phyloP scores from a whole-genome alignment of 2,113 vertebrate genomes.

The Rhipidura dahli region DNA sequence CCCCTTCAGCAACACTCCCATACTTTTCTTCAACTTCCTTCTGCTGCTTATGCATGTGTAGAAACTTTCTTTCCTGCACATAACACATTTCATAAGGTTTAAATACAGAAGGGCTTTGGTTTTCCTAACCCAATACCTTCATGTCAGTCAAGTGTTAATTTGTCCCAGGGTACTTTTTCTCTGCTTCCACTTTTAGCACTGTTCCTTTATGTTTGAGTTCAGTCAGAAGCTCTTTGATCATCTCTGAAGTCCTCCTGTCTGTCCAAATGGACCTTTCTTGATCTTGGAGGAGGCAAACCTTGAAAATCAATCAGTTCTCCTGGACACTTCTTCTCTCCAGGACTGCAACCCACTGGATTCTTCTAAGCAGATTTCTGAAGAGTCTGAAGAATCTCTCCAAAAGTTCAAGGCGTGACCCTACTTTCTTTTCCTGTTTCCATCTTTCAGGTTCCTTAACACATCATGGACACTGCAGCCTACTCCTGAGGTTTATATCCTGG shows the following conservation, averaged over 20 bases:
- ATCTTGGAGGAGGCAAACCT: not conserved
- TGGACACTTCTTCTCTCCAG: not conserved
- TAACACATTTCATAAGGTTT: not conserved
- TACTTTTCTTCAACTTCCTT: not conserved
- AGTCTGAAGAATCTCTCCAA: not conserved
- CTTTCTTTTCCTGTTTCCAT: not conserved
- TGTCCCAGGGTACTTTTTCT: not conserved
- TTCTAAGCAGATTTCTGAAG: not conserved
- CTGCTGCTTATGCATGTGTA: not conserved
- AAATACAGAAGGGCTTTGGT: not conserved
- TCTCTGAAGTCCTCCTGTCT: not conserved
- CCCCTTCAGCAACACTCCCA: not conserved
- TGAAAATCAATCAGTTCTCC: not conserved
- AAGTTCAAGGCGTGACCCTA: not conserved
- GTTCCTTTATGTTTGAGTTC: not conserved
- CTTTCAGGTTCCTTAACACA: not conserved
- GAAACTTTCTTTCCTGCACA: not conserved
- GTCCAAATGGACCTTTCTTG: not conserved
- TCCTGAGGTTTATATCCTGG: not conserved
- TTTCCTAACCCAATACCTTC: not conserved
- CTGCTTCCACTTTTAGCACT: not conserved
- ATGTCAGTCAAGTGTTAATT: not conserved
- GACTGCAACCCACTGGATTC: not conserved
- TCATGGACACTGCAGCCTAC: not conserved
- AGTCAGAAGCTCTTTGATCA: not conserved